Evolutionary conservation across 30 jellyfish, hydroid and myxozoan species (phyloP).

Genomic region (Cassiopea xamachana): DNA sequence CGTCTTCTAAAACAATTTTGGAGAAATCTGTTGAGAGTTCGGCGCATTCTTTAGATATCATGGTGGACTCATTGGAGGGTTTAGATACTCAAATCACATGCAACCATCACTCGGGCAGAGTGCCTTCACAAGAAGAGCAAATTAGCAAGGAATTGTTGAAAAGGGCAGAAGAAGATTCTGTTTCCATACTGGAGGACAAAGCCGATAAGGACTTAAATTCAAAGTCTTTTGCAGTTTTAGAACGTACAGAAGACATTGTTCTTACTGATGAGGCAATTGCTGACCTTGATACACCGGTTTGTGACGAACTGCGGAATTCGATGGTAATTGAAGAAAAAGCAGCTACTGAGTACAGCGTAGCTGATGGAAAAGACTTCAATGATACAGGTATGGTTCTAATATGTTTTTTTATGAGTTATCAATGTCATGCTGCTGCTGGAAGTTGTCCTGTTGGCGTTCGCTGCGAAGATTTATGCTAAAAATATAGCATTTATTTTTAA

Average conservation of each 20-base stretch:
- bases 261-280: background rate
- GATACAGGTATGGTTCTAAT: too few relatives aligned
- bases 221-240: background rate
- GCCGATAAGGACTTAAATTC: background rate
- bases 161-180: background rate
- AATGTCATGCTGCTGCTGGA: too few relatives aligned
- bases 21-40: background rate
- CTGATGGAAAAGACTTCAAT: too few relatives aligned
- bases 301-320: background rate
- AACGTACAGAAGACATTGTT: background rate
- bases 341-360: too few relatives aligned
- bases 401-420: too few relatives aligned
- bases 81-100: background rate
- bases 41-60: background rate
- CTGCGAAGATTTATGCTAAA: too few relatives aligned
- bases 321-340: background rate
- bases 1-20: background rate
- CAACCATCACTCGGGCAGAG: background rate
- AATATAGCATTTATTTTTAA: too few relatives aligned
- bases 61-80: background rate
- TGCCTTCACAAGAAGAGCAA: background rate
- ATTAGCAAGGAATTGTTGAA: background rate
- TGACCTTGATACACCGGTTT: background rate
- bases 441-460: too few relatives aligned
- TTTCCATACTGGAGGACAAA: background rate